These are phyloP conservation scores for Pteromalus puparum DNA, from an alignment of 1,140 invertebrate genomes.

Conservation along the genomic window DNA sequence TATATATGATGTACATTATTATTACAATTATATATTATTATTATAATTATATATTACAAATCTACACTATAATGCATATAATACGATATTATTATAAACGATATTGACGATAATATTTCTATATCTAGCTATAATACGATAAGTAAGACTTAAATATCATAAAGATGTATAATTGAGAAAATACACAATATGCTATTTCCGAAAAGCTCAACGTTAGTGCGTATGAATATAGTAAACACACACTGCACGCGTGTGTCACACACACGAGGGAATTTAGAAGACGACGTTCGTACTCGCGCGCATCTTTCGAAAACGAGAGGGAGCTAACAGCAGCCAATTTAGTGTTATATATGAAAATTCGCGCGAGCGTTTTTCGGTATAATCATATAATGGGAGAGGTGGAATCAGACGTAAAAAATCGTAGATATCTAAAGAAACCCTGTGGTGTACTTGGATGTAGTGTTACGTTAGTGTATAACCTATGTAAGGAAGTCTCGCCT, in stretches of 20 bases:
- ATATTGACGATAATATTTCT: constrained; percentile 5
- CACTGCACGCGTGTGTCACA: not conserved
- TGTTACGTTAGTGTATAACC: constrained; percentile 19
- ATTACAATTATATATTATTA: constrained; percentile 58
- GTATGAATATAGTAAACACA: not conserved
- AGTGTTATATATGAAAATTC: constrained; percentile 7
- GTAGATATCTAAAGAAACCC: constrained; percentile 7
- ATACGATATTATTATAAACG: not conserved
- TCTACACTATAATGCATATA: constrained; percentile 26
- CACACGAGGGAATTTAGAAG: not conserved
- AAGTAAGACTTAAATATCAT: constrained; percentile 47
- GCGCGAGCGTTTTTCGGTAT: constrained; percentile 3
- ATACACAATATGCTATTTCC: not conserved
- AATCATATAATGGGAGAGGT: not conserved
- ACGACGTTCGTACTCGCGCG: constrained; percentile 10
- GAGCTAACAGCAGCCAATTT: constrained; percentile 14
- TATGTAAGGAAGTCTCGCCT: constrained; percentile 48
- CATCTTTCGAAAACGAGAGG: not conserved
- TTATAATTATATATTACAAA: constrained; percentile 51
- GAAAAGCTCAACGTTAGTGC: constrained; percentile 23
- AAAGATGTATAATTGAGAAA: constrained; percentile 29
- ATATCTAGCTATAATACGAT: constrained; percentile 25
- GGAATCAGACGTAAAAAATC: not conserved
- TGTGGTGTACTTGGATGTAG: constrained; percentile 39
- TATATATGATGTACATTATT: constrained; percentile 65